Base-by-base conservation (phyloP, 2,888 invertebrate species). In the Nemotelus nigrinus region DNA sequence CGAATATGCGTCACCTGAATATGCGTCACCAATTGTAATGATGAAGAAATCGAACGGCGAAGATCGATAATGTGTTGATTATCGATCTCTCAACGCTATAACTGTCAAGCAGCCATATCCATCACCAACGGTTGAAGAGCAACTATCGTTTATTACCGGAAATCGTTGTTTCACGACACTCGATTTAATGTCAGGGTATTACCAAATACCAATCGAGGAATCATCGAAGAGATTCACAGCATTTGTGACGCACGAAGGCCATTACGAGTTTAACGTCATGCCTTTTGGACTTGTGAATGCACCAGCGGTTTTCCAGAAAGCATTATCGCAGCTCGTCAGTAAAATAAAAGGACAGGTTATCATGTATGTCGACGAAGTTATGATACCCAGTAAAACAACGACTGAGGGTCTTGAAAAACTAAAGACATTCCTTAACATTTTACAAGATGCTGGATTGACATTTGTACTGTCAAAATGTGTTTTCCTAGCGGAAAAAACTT, bases 331-430 rank as follows among this genome's bases (percentile, higher is more conserved):
- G 25, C 25, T n/a, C 6, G 60, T 39, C 41, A 7, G 25, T 6
- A 60, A 7, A n/a, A n/a, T 25, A 6, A 76, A 47, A 57, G 25
- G 25, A 25, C 25, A 25, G 25, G 25, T 44, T 2, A 55, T 76
- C 0, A 78, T 76, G 5, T 82, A 80, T 50, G 53, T 81, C 6
- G 78, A 81, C 39, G 79, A 81, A 44, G 71, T 81, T 3, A 77
- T 80, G 1, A 75, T 81, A 0, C 78, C 81, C 0, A 81, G 79
- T 43, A 64, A 50, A 58, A 78, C 79, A 0, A 55, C 79, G 3
- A 71, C 39, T 8, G 50, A 50, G 44, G 71, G 77, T 39, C 8
- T 76, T 0, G 55, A 63, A 60, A 6, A 77, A 1, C 45, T 81
- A 2, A 39, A 78, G 3, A 71, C 75, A 3, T 79, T 80, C 50